Evolutionary conservation across 2,113 vertebrate genomes (phyloP), one percentile per base, ranked within the genome.

Genomic region (Sebastes fasciatus): DNA sequence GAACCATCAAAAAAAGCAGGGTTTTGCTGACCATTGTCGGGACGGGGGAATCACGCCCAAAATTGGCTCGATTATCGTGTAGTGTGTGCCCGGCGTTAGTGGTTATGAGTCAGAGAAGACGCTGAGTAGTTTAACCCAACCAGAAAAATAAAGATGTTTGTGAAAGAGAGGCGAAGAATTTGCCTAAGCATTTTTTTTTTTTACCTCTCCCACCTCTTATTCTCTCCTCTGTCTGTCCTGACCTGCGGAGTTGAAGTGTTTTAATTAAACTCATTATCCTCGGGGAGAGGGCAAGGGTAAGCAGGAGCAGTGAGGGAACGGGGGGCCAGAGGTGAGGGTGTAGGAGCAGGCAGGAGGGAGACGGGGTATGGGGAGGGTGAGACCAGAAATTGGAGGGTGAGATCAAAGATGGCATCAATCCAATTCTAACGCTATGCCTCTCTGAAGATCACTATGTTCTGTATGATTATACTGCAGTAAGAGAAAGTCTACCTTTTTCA

Each of bases 191-290:
- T 79, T 87, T 26, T 66, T 48, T 13, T 42, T 42, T 45, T 66
- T 65, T 21, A 73, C 83, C 85, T 85, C 62, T 4, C 0, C 42
- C 49, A 52, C 26, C 64, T 45, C 43, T 85, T 45, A 58, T 17
- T 87, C 65, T 51, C 77, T 70, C 60, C 42, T 55, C 64, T 72
- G 65, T 55, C 64, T 72, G 65, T 65, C 17, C 60, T 69, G 65
- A 87, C 83, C 72, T 75, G 73, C 72, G 80, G 21, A 82, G 68
- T 57, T 55, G 5, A 85, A 82, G 79, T 73, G 63, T 83, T 83
- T 89, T 86, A 86, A 91, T 91, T 91, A 88, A 93, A 85, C 54
- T 86, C 46, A 70, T 86, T 79, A 85, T 86, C 77, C 74, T 71
- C 34, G 0, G 69, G 66, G 75, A 72, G 74, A 71, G 63, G 67